phyloP scores from a whole-genome alignment of 2,113 vertebrate genomes.

The Zosterops pallidus region DNA sequence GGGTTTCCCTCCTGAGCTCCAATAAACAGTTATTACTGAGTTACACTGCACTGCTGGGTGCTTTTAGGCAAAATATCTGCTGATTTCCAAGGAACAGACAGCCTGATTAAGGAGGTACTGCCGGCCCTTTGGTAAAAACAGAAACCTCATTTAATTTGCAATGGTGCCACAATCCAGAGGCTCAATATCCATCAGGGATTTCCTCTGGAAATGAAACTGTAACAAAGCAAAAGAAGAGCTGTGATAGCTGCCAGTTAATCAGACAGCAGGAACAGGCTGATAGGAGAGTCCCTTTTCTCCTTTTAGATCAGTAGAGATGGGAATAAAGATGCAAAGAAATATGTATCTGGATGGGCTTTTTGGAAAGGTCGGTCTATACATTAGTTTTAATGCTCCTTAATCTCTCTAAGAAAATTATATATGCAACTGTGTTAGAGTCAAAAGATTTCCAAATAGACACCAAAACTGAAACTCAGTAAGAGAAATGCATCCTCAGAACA shows the following conservation, averaged over 20 bases:
- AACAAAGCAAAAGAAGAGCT: background rate
- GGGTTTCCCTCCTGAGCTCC: background rate
- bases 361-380: background rate
- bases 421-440: background rate
- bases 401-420: background rate
- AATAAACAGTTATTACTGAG: background rate
- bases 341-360: background rate
- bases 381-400: background rate
- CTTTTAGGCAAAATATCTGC: slow-evolving; percentile 4
- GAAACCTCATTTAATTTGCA: background rate
- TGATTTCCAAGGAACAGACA: background rate
- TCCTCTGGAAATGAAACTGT: background rate
- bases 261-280: background rate
- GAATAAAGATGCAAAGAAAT: background rate
- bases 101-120: background rate
- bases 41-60: background rate
- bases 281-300: background rate
- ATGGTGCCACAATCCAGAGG: background rate
- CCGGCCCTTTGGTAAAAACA: background rate
- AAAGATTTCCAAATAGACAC: background rate
- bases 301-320: background rate
- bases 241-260: background rate
- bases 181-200: background rate
- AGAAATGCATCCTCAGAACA: background rate
- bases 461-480: background rate